Conservation (phyloP, 2,888 invertebrate species). For the Miltochrista miniata region DNA sequence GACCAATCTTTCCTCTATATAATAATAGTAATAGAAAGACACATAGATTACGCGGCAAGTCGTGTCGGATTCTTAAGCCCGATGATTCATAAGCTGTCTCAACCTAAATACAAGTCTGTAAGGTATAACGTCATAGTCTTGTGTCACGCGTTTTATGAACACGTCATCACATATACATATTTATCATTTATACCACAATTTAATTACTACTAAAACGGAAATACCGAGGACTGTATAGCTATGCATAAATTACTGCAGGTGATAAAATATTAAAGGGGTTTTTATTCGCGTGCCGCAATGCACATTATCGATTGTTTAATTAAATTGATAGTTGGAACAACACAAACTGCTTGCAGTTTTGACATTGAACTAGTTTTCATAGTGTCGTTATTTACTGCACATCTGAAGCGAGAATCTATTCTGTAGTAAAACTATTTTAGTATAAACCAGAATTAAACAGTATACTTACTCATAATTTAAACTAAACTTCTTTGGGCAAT, state of each 20-base stretch:
- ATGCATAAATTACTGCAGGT: not conserved
- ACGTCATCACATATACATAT: not conserved
- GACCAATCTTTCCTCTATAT: no score
- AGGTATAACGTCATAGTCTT: not conserved
- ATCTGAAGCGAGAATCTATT: not conserved
- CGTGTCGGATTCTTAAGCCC: no score
- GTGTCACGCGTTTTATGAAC: not conserved
- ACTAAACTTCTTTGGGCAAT: no score
- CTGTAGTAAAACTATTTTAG: not conserved
- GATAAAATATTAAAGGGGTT: not conserved
- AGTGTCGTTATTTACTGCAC: not conserved
- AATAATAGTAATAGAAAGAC: no score
- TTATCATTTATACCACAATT: not conserved
- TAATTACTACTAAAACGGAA: not conserved
- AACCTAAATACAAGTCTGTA: not conserved
- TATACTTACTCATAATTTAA: no score
- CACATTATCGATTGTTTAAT: constrained; percentile 35
- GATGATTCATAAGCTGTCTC: not conserved
- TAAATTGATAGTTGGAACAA: constrained; percentile 10
- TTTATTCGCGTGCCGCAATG: constrained; percentile 27
- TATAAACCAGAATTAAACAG: no score
- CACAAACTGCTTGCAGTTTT: constrained; percentile 2
- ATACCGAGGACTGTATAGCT: not conserved
- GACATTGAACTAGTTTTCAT: not conserved
- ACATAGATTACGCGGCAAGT: no score